phyloP scores from a whole-genome alignment of 1,140 invertebrate genomes.

The Papilio dardanus region DNA sequence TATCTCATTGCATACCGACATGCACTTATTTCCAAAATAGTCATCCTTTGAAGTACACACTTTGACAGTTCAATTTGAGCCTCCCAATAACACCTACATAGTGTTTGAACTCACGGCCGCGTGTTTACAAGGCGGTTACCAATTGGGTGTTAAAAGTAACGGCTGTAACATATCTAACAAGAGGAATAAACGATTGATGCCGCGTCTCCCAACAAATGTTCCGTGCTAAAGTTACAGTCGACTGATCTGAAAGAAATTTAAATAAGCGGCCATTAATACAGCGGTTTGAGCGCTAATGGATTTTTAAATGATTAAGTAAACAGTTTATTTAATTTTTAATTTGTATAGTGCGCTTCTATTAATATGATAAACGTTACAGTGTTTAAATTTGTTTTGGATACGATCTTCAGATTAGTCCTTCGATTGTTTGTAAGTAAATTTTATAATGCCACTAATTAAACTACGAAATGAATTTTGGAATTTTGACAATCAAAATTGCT shows the following conservation, averaged over 20 bases:
- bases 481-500: too few relatives aligned
- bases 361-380: neutral
- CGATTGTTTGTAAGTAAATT: neutral
- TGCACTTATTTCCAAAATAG: constrained; percentile 13
- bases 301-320: neutral
- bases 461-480: too few relatives aligned
- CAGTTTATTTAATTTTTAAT: neutral
- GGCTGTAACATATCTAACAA: constrained; percentile 41
- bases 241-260: constrained; percentile 39
- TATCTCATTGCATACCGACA: neutral
- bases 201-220: constrained; percentile 28
- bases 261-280: constrained; percentile 34
- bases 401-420: too few relatives aligned
- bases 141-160: constrained; percentile 18
- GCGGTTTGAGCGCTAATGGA: constrained; percentile 26
- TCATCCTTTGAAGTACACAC: constrained; percentile 19
- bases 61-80: constrained; percentile 26
- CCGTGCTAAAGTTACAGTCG: constrained; percentile 13
- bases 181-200: constrained; percentile 45
- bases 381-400: too few relatives aligned
- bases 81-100: constrained; percentile 7
- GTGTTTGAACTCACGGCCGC: constrained; percentile 1
- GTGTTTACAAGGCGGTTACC: constrained; percentile 15
- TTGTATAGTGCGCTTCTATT: neutral
- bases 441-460: neutral